Conservation (phyloP, 2,113 vertebrate species). For the Pseudopodoces humilis region DNA sequence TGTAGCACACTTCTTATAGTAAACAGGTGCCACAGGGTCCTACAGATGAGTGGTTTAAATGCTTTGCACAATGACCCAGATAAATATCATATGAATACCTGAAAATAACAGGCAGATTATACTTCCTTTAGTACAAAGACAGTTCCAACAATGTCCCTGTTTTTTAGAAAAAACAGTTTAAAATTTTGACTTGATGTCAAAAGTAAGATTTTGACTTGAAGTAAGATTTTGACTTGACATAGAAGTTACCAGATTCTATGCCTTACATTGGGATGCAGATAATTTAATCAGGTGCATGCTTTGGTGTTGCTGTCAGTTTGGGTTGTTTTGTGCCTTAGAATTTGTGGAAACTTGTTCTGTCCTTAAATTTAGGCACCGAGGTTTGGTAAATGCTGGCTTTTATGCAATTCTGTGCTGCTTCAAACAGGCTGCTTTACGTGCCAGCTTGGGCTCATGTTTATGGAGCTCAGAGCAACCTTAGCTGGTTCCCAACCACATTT, state of each 20-base stretch:
- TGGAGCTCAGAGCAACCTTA: background rate
- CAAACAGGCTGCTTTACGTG: background rate
- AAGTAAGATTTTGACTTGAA: background rate
- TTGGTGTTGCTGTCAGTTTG: background rate
- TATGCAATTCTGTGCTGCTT: background rate
- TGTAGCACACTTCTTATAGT: background rate
- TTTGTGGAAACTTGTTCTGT: background rate
- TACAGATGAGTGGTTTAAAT: background rate
- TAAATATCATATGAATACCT: background rate
- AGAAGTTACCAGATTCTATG: background rate
- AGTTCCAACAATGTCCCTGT: background rate
- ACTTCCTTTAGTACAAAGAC: background rate
- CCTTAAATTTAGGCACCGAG: background rate
- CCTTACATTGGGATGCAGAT: rapidly evolving
- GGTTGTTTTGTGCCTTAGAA: background rate
- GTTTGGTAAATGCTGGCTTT: background rate
- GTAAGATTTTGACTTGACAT: background rate
- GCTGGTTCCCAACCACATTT: background rate
- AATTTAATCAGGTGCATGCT: background rate
- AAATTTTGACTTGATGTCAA: background rate
- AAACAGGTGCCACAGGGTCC: background rate
- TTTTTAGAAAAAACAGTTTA: background rate
- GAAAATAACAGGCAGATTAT: background rate
- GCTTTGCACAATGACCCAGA: background rate
- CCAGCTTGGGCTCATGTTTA: background rate